Evolutionary conservation across 2,888 invertebrate species (phyloP), one percentile per base, ranked within the genome.

Genomic region (Calliscelio sp.): DNA sequence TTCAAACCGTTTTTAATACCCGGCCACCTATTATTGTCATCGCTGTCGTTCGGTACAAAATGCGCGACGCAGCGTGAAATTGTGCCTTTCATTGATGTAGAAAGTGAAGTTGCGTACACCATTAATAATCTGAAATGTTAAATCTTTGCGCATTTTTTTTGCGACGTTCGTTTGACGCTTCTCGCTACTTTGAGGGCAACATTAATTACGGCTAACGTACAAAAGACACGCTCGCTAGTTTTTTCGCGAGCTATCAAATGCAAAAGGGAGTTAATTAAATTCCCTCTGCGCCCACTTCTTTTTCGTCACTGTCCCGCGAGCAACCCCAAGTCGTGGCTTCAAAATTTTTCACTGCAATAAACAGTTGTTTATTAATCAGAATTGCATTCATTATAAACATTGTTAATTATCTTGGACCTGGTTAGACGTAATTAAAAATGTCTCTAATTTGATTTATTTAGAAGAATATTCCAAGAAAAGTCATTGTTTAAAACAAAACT

Each of bases 181-280:
- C 63, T 57, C 53, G 44, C 71, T 49, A 51, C 77, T 81, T 78
- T 70, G 44, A 74, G 55, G 71, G 86, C 80, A 88, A 88, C 87
- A 88, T 90, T 90, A 90, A 90, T 90, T 90, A 89, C 88, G 86
- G 85, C 85, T 79, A 79, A 74, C 79, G 86, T 81, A 83, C 86
- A 87, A 90, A 89, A 89, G 88, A 86, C 82, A 88, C 87, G 87
- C 83, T 86, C 85, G 84, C 85, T 82, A 87, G 88, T 87, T 89
- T 88, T 87, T 88, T 89, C 86, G 80, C 81, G 78, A 85, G 85
- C 89, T 89, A 90, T 91, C 91, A 91, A 90, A 89, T 89, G 88
- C 88, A 88, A 89, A 90, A 89, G 89, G 89, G 89, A 71, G 90
- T 92, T 92, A 91, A 92, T 91, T 92, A 91, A 92, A 92, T 91